Percentiles rank a stretch among this genome's conserved stretches.
Evolutionary conservation across 2,113 vertebrate species (phyloP).

Genomic region (Varanus komodoensis): DNA sequence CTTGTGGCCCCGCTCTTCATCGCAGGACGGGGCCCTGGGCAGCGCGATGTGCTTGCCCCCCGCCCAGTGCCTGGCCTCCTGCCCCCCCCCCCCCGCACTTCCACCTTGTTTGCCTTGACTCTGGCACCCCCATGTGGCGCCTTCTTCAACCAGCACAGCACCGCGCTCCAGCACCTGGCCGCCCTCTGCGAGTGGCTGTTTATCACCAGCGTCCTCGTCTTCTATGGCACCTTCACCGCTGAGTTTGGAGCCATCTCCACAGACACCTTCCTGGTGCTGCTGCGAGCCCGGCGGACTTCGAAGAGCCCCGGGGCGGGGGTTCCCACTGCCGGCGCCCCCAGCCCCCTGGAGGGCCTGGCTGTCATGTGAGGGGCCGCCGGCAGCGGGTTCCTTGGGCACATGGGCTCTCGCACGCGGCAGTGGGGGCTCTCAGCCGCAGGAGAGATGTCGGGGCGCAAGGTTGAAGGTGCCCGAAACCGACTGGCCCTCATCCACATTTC

Average conservation of each 20-base stretch:
- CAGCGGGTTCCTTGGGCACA: not conserved
- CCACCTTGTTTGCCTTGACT: slow-evolving; percentile 77
- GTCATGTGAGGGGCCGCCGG: slow-evolving; percentile 61
- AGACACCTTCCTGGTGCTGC: slow-evolving; percentile 86
- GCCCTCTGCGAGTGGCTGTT: slow-evolving; percentile 91
- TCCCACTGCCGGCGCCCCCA: slow-evolving; percentile 55
- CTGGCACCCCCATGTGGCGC: slow-evolving; percentile 78
- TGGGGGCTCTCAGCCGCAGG: not conserved
- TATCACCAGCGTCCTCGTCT: slow-evolving; percentile 87
- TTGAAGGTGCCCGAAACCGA: not conserved
- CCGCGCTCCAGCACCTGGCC: slow-evolving; percentile 84
- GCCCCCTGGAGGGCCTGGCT: slow-evolving; percentile 53
- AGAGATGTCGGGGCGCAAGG: not conserved
- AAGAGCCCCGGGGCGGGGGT: slow-evolving; percentile 71
- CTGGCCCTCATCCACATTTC: slow-evolving; percentile 20
- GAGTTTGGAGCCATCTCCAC: slow-evolving; percentile 86
- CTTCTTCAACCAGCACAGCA: slow-evolving; percentile 89
- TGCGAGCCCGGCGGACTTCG: slow-evolving; percentile 70
- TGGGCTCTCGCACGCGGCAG: not conserved
- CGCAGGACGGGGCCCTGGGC: too few species aligned
- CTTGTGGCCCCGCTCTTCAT: too few species aligned
- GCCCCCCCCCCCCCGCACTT: not conserved
- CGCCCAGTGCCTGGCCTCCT: not conserved
- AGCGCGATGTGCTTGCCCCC: too few species aligned
- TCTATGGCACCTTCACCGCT: slow-evolving; percentile 88